Percentiles rank a stretch among this genome's conserved stretches.
Conservation (phyloP, 2,113 vertebrate genomes). For the Indicator maculatus region DNA sequence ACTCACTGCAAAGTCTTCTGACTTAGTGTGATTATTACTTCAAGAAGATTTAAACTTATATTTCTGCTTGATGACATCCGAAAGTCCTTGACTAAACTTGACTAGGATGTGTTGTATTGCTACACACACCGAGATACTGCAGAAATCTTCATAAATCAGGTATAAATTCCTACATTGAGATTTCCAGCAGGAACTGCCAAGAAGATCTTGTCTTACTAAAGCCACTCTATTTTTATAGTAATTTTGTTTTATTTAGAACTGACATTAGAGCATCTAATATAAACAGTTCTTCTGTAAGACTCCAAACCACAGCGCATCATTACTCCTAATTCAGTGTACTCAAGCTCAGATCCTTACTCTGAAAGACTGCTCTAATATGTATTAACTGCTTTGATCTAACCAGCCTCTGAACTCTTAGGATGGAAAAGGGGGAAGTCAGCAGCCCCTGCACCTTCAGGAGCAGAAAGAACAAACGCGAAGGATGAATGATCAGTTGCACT, state of each 20-base stretch:
- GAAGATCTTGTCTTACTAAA: not conserved
- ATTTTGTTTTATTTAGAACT: not conserved
- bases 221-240: not conserved
- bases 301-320: not conserved
- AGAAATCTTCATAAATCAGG: not conserved
- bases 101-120: not conserved
- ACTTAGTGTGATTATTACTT: not conserved
- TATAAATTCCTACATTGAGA: not conserved
- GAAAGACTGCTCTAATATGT: not conserved
- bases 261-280: not conserved
- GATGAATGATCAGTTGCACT: not conserved
- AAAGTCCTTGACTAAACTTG: not conserved
- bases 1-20: not conserved
- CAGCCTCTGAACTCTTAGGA: not conserved
- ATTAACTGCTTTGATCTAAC: not conserved
- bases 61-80: conserved; percentile 1
- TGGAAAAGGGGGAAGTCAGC: not conserved
- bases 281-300: not conserved
- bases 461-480: not conserved
- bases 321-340: not conserved
- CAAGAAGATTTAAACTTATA: not conserved
- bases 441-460: not conserved
- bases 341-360: not conserved
- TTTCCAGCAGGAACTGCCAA: not conserved
- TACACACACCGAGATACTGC: not conserved